These are phyloP conservation scores for Drosophila affinis DNA, from an alignment of 2,888 invertebrate genomes.

Conservation along the genomic window DNA sequence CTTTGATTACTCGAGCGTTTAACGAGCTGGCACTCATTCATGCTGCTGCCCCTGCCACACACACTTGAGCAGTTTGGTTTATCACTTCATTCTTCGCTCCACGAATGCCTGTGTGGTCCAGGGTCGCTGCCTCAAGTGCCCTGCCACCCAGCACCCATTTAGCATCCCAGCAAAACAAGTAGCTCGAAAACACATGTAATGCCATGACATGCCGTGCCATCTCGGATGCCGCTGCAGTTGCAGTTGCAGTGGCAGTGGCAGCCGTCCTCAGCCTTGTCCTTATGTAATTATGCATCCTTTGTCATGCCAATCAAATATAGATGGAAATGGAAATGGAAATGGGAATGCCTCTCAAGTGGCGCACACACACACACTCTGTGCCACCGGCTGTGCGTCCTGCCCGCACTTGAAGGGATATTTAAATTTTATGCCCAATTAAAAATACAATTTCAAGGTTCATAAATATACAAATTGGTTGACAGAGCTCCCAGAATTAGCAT, in stretches of 20 bases:
- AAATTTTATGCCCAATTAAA: conserved; percentile 76
- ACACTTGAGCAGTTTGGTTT: conserved; percentile 66
- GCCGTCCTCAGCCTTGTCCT: conserved; percentile 21
- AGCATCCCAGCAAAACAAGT: conserved; percentile 48
- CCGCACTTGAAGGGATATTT: conserved; percentile 60
- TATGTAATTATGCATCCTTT: conserved; percentile 69
- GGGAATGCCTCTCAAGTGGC: conserved; percentile 56
- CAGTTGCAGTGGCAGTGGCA: conserved; percentile 26
- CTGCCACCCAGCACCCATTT: conserved; percentile 21
- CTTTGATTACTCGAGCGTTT: conserved; percentile 43
- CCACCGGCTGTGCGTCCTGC: conserved; percentile 48
- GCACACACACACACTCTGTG: neutral
- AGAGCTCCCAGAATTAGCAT: conserved; percentile 52
- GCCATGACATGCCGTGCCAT: conserved; percentile 3
- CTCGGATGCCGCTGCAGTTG: conserved; percentile 23
- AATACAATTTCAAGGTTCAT: conserved; percentile 71
- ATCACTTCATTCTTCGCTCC: conserved; percentile 64
- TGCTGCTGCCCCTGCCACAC: conserved; percentile 19
- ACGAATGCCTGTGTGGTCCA: conserved; percentile 60
- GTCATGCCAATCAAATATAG: conserved; percentile 54
- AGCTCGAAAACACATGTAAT: conserved; percentile 57
- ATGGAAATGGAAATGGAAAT: conserved; percentile 24
- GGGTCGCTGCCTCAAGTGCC: conserved; percentile 54
- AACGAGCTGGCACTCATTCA: conserved; percentile 56
- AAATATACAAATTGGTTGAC: conserved; percentile 40